Conservation (phyloP, 2,113 vertebrate genomes). For the Vidua chalybeata region DNA sequence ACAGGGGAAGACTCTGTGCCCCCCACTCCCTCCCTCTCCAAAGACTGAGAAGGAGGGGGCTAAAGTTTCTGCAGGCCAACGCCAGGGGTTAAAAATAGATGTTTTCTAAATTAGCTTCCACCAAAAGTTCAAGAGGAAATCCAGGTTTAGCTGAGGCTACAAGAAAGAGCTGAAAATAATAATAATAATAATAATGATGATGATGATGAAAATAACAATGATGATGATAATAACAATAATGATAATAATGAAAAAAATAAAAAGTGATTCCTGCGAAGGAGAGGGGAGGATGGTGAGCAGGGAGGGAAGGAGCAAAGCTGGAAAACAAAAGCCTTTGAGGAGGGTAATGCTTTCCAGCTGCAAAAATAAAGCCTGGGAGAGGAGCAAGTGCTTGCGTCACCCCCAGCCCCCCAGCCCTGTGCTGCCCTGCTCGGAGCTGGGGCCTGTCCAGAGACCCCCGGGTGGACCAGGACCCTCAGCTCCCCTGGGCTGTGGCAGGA, state of each 20-base stretch:
- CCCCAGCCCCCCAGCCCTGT: not conserved
- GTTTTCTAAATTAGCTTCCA: not conserved
- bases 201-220: not conserved
- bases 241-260: not conserved
- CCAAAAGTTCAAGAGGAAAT: slow-evolving; percentile 22
- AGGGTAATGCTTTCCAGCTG: slow-evolving; percentile 71
- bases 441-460: not conserved
- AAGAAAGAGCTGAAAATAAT: slow-evolving; percentile 20
- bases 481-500: fast-evolving
- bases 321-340: slow-evolving; percentile 69
- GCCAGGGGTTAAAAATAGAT: not conserved
- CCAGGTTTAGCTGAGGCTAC: slow-evolving; percentile 31
- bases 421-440: not conserved
- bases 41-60: not conserved
- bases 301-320: slow-evolving; percentile 42
- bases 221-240: not conserved
- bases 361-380: slow-evolving; percentile 61
- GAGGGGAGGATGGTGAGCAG: not conserved
- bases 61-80: not conserved
- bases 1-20: fast-evolving
- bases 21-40: not conserved
- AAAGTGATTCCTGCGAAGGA: not conserved
- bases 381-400: slow-evolving; percentile 25
- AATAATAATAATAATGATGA: not conserved
- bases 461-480: not conserved